phyloP scores from a whole-genome alignment of 2,797 vertebrate genomes.

The Crocodylus rhombifer region DNA sequence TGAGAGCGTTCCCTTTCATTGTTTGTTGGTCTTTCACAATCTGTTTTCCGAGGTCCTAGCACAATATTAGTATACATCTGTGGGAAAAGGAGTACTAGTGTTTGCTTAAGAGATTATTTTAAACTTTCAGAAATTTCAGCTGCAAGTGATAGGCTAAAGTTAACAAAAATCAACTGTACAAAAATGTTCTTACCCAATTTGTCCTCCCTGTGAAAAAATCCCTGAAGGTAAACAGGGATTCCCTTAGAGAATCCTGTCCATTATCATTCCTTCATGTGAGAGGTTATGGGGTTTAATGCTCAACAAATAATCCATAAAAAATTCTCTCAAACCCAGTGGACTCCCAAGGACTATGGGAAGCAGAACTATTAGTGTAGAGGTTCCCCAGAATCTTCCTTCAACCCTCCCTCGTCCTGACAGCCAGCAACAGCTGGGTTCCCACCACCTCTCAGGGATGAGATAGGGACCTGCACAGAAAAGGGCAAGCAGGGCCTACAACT shows the following conservation, averaged over 20 bases:
- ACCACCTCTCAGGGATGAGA: neutral
- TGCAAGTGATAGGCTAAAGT: neutral
- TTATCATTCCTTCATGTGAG: neutral
- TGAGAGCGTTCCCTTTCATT: neutral
- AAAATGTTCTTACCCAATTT: neutral
- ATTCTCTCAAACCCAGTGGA: fast-evolving
- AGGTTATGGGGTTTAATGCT: neutral
- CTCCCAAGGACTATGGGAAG: neutral
- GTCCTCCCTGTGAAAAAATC: conserved; percentile 20
- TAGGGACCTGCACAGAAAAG: neutral
- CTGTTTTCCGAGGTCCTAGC: neutral
- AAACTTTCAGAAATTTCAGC: neutral
- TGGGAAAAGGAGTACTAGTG: neutral
- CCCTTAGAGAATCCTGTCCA: neutral
- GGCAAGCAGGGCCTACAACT: neutral
- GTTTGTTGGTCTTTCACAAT: neutral
- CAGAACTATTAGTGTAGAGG: neutral
- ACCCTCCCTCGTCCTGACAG: neutral
- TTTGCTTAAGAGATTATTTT: neutral
- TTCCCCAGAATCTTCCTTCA: neutral
- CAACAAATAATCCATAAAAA: neutral
- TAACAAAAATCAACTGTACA: neutral
- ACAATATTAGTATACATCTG: fast-evolving
- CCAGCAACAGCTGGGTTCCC: neutral
- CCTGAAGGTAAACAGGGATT: neutral